Evolutionary conservation across 92 coral and sea anemone genomes (phyloP).

Genomic region (Micromussa lordhowensis): DNA sequence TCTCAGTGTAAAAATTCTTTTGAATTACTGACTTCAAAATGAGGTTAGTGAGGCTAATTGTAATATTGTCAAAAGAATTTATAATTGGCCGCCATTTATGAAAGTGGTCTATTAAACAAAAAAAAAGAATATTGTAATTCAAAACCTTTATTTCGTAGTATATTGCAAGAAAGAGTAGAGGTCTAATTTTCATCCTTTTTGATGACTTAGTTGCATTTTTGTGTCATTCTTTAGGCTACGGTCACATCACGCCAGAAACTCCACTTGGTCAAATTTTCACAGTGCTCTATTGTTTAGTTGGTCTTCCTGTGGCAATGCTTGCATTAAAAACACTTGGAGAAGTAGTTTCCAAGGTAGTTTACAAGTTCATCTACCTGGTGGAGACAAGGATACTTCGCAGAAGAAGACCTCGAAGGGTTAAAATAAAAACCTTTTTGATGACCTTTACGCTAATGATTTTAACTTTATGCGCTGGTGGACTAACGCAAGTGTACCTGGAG

Average conservation of each 20-base stretch:
- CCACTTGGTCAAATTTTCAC: slow-evolving; percentile 54
- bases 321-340: slow-evolving; percentile 56
- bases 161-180: too few relatives aligned
- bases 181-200: not conserved
- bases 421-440: slow-evolving; percentile 1
- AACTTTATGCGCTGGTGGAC: slow-evolving; percentile 22
- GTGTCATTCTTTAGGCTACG: slow-evolving; percentile 2
- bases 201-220: not conserved
- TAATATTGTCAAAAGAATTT: too few relatives aligned
- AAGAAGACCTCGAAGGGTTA: slow-evolving; percentile 10
- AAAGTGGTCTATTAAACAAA: too few relatives aligned
- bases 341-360: not conserved
- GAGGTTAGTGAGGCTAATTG: too few relatives aligned
- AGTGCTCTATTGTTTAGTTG: slow-evolving; percentile 50
- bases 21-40: too few relatives aligned
- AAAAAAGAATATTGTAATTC: too few relatives aligned
- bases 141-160: too few relatives aligned
- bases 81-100: too few relatives aligned
- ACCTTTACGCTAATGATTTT: slow-evolving; percentile 7
- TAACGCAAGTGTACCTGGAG: not conserved
- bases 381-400: slow-evolving; percentile 16
- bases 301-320: slow-evolving; percentile 53
- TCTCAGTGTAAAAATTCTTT: too few relatives aligned
- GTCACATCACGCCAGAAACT: slow-evolving; percentile 49
- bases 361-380: not conserved